A percentile compares a stretch with the other conserved stretches of the same genome.
These are phyloP conservation scores for Brachionus manjavacas DNA, from an alignment of 1,140 invertebrate species.

Conservation along the genomic window DNA sequence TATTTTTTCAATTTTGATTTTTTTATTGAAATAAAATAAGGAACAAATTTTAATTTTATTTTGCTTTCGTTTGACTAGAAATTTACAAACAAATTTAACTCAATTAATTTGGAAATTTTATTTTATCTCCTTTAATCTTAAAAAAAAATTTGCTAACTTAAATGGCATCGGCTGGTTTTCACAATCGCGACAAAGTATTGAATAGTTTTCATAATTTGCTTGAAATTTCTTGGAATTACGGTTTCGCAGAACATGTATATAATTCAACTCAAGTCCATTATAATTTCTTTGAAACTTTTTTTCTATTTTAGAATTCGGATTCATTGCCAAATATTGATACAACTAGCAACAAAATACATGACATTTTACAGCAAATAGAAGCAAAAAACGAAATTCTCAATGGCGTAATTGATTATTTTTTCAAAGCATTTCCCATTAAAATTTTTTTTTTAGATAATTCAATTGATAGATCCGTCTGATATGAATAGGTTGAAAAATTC, in stretches of 20 bases:
- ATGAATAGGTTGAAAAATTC: not conserved
- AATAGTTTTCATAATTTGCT: not conserved
- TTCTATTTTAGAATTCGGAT: not conserved
- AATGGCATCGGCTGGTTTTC: not conserved
- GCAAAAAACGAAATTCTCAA: not conserved
- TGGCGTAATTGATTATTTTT: not conserved
- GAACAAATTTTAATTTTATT: not conserved
- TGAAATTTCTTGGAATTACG: not conserved
- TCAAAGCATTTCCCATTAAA: not conserved
- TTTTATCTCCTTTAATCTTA: not conserved
- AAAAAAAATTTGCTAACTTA: not conserved
- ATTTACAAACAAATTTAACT: not conserved
- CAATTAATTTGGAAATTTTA: not conserved
- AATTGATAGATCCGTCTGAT: not conserved
- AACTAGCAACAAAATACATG: not conserved
- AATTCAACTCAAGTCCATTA: not conserved
- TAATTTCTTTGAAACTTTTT: not conserved
- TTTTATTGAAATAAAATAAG: not conserved
- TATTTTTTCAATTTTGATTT: not conserved
- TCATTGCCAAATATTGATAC: not conserved
- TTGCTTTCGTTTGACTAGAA: not conserved
- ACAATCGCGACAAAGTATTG: not conserved
- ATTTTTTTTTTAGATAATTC: not conserved
- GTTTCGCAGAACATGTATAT: not conserved
- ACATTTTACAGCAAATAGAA: conserved; percentile 15